Percentiles rank a stretch among this genome's conserved stretches.
Evolutionary conservation across 2,113 vertebrate species (phyloP).

Genomic region (Thamnaconus septentrionalis): DNA sequence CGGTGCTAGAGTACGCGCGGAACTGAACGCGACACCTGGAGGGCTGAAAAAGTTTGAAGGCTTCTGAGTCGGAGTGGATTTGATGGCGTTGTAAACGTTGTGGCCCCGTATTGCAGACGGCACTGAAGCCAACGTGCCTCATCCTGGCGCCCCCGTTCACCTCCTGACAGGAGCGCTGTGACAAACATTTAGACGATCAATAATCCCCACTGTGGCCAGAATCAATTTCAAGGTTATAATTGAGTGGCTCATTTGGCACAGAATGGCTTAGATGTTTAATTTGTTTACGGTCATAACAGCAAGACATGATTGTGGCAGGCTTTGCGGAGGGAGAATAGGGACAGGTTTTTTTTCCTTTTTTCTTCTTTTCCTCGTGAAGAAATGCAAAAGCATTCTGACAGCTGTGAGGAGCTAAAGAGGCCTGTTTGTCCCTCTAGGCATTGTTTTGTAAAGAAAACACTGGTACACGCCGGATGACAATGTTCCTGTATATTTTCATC

Average conservation of each 20-base stretch:
- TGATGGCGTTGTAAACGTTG: slow-evolving; percentile 16
- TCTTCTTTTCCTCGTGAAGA: not conserved
- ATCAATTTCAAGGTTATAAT: slow-evolving; percentile 76
- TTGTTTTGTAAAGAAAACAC: slow-evolving; percentile 61
- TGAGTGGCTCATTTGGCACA: slow-evolving; percentile 68
- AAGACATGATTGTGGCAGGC: slow-evolving; percentile 56
- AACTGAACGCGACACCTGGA: slow-evolving; percentile 4
- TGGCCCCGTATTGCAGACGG: slow-evolving; percentile 29
- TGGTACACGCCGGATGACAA: slow-evolving; percentile 46
- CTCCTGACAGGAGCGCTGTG: slow-evolving; percentile 56
- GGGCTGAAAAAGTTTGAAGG: slow-evolving; percentile 23
- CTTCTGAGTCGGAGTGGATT: slow-evolving; percentile 25
- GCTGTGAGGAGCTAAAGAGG: slow-evolving; percentile 68
- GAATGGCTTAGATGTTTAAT: slow-evolving; percentile 68
- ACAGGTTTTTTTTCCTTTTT: slow-evolving; percentile 43
- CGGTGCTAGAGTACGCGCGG: not conserved
- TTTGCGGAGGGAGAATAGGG: slow-evolving; percentile 55
- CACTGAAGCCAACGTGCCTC: slow-evolving; percentile 35
- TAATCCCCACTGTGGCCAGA: slow-evolving; percentile 72
- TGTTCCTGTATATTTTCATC: slow-evolving; percentile 60
- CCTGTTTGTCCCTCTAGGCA: slow-evolving; percentile 63
- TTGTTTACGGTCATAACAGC: slow-evolving; percentile 69
- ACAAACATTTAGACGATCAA: slow-evolving; percentile 69
- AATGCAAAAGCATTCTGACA: slow-evolving; percentile 69
- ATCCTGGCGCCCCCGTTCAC: slow-evolving; percentile 49